These are phyloP conservation scores for Lepidurus couesii DNA, from an alignment of 1,140 invertebrate genomes.

Conservation along the genomic window DNA sequence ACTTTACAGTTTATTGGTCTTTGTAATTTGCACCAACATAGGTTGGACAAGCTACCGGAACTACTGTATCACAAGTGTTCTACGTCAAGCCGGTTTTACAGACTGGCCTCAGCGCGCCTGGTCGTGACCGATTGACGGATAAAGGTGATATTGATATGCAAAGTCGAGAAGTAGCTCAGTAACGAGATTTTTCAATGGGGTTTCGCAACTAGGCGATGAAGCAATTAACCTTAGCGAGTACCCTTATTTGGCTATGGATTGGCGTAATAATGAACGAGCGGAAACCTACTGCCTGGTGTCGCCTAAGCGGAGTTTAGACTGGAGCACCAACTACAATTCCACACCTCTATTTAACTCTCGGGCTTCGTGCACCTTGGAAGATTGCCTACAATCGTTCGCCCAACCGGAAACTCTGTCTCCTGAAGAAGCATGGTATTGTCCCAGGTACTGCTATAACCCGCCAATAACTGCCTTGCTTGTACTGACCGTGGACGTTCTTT, in stretches of 20 bases:
- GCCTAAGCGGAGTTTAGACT: conserved; percentile 41
- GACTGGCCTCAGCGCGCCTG: not conserved
- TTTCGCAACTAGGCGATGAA: conserved; percentile 42
- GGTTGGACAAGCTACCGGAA: not conserved
- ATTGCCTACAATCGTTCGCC: conserved; percentile 51
- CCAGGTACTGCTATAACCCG: conserved; percentile 29
- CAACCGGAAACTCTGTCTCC: conserved; percentile 51
- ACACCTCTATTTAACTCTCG: conserved; percentile 31
- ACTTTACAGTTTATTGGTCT: not conserved
- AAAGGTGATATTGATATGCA: conserved; percentile 1
- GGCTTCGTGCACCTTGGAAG: conserved; percentile 45
- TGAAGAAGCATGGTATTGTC: conserved; percentile 51
- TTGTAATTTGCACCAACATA: not conserved
- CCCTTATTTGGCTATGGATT: conserved; percentile 47
- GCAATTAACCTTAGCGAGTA: conserved; percentile 43
- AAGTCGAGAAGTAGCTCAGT: not conserved
- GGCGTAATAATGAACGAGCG: conserved; percentile 46
- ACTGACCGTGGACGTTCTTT: not conserved
- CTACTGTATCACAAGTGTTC: not conserved
- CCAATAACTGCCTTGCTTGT: not conserved
- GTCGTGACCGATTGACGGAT: not conserved
- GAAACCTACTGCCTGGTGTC: conserved; percentile 42
- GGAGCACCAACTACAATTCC: not conserved
- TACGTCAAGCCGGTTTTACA: conserved; percentile 5
- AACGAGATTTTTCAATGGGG: not conserved